Evolutionary conservation across 2,113 vertebrate genomes (phyloP).

Genomic region (Malurus cyaneus): DNA sequence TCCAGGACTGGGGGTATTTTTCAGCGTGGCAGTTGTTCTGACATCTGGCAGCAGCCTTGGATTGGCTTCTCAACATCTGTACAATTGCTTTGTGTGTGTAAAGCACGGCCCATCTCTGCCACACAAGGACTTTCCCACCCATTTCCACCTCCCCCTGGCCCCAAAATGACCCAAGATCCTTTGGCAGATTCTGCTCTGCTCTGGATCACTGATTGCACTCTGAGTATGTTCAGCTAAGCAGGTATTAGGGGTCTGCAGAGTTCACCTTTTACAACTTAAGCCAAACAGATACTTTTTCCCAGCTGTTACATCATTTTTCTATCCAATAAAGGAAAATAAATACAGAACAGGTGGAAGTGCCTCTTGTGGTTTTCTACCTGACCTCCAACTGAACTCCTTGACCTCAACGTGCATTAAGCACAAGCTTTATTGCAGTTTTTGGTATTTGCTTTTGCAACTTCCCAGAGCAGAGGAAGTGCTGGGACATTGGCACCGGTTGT

Average conservation of each 20-base stretch:
- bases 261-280: neutral
- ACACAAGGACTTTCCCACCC: neutral
- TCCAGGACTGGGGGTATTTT: neutral
- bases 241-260: neutral
- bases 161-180: accelerated
- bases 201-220: neutral
- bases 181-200: neutral
- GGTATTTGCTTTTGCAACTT: neutral
- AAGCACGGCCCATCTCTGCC: neutral
- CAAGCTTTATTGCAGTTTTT: neutral
- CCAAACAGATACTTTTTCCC: neutral
- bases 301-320: neutral
- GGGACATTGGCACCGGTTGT: accelerated
- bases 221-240: neutral
- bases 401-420: neutral
- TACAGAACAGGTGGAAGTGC: neutral
- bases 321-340: neutral
- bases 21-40: neutral
- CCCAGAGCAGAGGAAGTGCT: neutral
- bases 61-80: neutral
- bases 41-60: neutral
- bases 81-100: neutral
- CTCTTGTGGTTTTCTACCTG: neutral
- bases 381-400: neutral
- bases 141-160: neutral